These are phyloP conservation scores for Leucophenga varia DNA, from an alignment of 1,140 invertebrate genomes.

Conservation along the genomic window DNA sequence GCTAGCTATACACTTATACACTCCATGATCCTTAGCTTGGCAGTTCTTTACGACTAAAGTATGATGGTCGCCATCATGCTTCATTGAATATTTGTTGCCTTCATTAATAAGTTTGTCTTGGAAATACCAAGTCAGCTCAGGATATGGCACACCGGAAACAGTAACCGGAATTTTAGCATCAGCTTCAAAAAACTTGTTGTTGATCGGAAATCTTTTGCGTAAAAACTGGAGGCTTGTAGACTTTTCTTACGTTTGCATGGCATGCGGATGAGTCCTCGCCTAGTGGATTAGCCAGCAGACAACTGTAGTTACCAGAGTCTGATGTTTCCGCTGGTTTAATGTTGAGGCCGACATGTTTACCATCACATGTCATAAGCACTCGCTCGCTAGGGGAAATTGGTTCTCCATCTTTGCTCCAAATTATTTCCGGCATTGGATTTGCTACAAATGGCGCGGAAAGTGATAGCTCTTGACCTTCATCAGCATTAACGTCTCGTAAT, in stretches of 20 bases:
- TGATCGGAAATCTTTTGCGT: constrained; percentile 80
- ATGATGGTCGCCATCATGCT: constrained; percentile 73
- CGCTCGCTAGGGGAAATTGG: constrained; percentile 66
- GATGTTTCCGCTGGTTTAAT: constrained; percentile 69
- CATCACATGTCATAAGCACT: constrained; percentile 74
- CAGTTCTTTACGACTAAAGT: constrained; percentile 75
- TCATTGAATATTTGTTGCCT: constrained; percentile 67
- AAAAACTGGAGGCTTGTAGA: constrained; percentile 79
- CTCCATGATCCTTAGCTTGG: constrained; percentile 67
- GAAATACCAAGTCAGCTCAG: constrained; percentile 84
- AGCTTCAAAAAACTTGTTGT: constrained; percentile 75
- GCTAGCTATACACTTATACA: constrained; percentile 74
- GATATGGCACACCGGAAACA: constrained; percentile 82
- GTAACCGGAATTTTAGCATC: constrained; percentile 82
- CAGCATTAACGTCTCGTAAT: constrained; percentile 71
- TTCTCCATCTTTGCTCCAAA: constrained; percentile 79
- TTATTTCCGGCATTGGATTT: constrained; percentile 84
- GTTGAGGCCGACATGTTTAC: constrained; percentile 73
- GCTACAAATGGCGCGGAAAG: constrained; percentile 73
- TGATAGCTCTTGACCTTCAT: constrained; percentile 72
- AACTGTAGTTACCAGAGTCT: constrained; percentile 78
- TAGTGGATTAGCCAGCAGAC: constrained; percentile 71
- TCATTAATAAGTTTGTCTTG: constrained; percentile 70
- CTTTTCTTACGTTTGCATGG: constrained; percentile 74
- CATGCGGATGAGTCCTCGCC: constrained; percentile 71